Percentiles rank a stretch among this genome's conserved stretches.
phyloP scores from a whole-genome alignment of 2,888 invertebrate genomes.

The Priocnemis perturbator region DNA sequence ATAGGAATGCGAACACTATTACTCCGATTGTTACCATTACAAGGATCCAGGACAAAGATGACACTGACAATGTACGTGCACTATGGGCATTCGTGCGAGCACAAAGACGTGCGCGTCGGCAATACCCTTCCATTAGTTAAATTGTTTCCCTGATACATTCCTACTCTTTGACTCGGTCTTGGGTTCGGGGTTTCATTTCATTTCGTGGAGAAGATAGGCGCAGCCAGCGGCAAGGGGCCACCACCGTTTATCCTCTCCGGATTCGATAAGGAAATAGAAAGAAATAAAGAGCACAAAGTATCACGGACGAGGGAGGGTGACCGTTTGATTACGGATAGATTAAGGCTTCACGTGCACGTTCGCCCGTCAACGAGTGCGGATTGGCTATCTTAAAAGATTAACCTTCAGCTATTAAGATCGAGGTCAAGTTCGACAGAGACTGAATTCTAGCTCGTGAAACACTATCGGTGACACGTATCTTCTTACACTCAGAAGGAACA shows the following conservation, averaged over 20 bases:
- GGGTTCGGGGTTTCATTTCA: slow-evolving; percentile 36
- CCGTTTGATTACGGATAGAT: slow-evolving; percentile 50
- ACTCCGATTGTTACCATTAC: too few relatives aligned
- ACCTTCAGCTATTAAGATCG: too few relatives aligned
- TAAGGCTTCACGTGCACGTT: slow-evolving; percentile 20
- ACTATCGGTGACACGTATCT: too few relatives aligned
- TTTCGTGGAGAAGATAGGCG: slow-evolving; percentile 41
- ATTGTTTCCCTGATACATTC: slow-evolving; percentile 66
- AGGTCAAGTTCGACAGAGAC: too few relatives aligned
- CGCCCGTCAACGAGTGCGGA: too few relatives aligned
- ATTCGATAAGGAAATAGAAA: slow-evolving; percentile 11
- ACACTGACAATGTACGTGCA: slow-evolving; percentile 33
- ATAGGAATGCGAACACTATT: background rate
- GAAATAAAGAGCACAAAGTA: slow-evolving; percentile 27
- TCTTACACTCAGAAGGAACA: too few relatives aligned
- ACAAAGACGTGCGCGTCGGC: slow-evolving; percentile 47
- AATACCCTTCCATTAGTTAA: slow-evolving; percentile 72
- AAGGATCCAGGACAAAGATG: slow-evolving; percentile 22
- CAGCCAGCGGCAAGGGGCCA: slow-evolving; percentile 13
- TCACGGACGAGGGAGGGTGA: slow-evolving; percentile 20
- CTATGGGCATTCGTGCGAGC: slow-evolving; percentile 21
- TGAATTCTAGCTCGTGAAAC: too few relatives aligned
- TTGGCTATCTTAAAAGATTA: too few relatives aligned
- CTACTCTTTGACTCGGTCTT: slow-evolving; percentile 51
- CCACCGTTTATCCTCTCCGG: background rate